Evolutionary conservation across 2,888 invertebrate genomes (phyloP).

Genomic region (Pterostichus niger): DNA sequence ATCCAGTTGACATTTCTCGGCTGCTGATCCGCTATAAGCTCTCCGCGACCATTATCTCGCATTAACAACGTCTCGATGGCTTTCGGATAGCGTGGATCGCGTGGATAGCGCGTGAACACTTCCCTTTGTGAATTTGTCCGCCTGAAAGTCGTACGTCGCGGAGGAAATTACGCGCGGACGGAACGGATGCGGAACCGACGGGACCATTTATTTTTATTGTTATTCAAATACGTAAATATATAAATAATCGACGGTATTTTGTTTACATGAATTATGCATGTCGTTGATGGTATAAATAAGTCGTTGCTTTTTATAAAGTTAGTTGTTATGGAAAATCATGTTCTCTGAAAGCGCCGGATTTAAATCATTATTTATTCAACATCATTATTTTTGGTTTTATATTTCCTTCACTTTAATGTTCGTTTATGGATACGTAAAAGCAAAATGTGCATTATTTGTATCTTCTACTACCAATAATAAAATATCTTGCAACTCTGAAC

Average conservation of each 20-base stretch:
- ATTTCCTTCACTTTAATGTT: constrained; percentile 3
- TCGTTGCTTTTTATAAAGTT: constrained; percentile 44
- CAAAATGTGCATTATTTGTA: neutral
- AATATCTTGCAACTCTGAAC: neutral
- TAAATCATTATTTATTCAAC: constrained; percentile 44
- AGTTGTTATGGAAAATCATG: constrained; percentile 44
- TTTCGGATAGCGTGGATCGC: constrained; percentile 67
- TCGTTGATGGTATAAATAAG: constrained; percentile 41
- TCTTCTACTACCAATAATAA: neutral
- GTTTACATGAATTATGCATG: constrained; percentile 59
- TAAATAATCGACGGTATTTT: constrained; percentile 55
- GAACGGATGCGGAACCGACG: constrained; percentile 7
- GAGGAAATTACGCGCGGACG: constrained; percentile 29
- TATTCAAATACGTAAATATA: constrained; percentile 61
- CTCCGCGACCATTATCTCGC: constrained; percentile 70
- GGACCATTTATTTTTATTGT: constrained; percentile 59
- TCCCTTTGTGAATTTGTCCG: constrained; percentile 68
- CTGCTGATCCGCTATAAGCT: constrained; percentile 69
- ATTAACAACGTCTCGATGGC: constrained; percentile 70
- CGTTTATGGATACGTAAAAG: constrained; percentile 2
- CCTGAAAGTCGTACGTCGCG: constrained; percentile 16
- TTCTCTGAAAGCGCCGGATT: constrained; percentile 8
- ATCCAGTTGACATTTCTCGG: constrained; percentile 69
- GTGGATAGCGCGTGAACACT: constrained; percentile 65
- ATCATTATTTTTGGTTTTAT: constrained; percentile 37